Evolutionary conservation across 1,140 invertebrate species (phyloP).

Genomic region (Drosophila oshimai): DNA sequence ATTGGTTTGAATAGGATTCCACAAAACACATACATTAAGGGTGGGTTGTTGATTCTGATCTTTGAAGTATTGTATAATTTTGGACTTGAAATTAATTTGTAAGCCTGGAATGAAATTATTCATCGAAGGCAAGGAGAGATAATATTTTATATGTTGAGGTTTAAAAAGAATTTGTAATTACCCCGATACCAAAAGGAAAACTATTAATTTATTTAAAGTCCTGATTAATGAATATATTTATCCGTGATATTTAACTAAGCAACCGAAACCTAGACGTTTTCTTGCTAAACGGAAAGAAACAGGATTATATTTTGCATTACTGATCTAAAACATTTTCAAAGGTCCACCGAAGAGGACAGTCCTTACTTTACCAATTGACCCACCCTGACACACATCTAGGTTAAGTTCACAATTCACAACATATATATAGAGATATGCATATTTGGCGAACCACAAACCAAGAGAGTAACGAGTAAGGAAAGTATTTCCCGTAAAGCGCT

Average conservation of each 20-base stretch:
- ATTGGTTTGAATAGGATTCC: not conserved
- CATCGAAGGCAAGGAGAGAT: not conserved
- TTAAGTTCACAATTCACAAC: slow-evolving; percentile 21
- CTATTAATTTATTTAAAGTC: not conserved
- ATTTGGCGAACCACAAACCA: slow-evolving; percentile 4
- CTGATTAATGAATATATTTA: not conserved
- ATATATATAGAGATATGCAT: not conserved
- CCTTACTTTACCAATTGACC: slow-evolving; percentile 3
- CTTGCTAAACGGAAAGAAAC: slow-evolving; percentile 1
- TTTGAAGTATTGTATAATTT: not conserved
- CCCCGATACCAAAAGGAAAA: not conserved
- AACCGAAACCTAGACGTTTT: slow-evolving; percentile 1
- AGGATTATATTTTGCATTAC: not conserved
- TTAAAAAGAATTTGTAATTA: not conserved
- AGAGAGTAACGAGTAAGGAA: slow-evolving; percentile 21
- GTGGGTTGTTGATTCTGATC: not conserved
- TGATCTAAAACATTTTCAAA: not conserved
- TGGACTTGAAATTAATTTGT: not conserved
- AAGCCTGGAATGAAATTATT: not conserved
- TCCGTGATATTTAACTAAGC: slow-evolving; percentile 3
- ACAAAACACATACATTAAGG: slow-evolving; percentile 1
- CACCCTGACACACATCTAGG: slow-evolving; percentile 13
- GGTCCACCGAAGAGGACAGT: not conserved
- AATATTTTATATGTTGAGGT: not conserved
- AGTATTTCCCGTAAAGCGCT: slow-evolving; percentile 20